Percentiles rank a stretch among this genome's conserved stretches.
Conservation (phyloP, 1,140 invertebrate genomes). For the Eumeta japonica region DNA sequence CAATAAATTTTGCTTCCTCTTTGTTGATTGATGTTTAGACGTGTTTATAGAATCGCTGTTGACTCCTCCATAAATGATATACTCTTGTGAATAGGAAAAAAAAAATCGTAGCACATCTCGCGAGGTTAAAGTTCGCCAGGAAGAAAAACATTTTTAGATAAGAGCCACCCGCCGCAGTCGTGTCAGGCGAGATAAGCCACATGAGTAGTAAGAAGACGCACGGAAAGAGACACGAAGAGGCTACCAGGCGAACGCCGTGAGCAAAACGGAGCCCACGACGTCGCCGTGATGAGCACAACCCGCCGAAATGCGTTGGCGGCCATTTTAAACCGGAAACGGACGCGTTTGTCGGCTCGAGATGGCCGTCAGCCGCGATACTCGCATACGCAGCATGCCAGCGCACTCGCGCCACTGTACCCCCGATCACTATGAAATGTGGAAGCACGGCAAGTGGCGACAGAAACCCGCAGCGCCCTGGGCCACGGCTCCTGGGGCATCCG, state of each 20-base stretch:
- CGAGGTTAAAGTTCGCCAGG: no score
- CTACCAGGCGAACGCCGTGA: constrained; percentile 37
- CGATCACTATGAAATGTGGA: constrained; percentile 55
- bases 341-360: constrained; percentile 48
- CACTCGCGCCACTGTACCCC: constrained; percentile 28
- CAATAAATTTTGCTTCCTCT: constrained; percentile 55
- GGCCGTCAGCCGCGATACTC: constrained; percentile 38
- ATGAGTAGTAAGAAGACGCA: no score
- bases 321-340: constrained; percentile 47
- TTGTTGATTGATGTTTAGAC: constrained; percentile 34
- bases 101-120: no score
- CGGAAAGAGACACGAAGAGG: no score
- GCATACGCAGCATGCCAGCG: constrained; percentile 25
- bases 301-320: constrained; percentile 52
- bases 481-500: constrained; percentile 43
- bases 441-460: constrained; percentile 56
- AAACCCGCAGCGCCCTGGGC: constrained; percentile 47
- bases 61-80: no score
- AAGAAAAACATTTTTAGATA: no score
- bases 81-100: no score
- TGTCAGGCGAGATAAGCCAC: no score
- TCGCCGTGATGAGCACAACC: constrained; percentile 52
- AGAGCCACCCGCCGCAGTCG: no score
- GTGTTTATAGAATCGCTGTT: constrained; percentile 22
- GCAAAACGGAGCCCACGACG: constrained; percentile 37